A percentile compares a stretch with the other conserved stretches of the same genome.
phyloP scores from a whole-genome alignment of 2,797 vertebrate species.

The Gymnothorax javanicus region DNA sequence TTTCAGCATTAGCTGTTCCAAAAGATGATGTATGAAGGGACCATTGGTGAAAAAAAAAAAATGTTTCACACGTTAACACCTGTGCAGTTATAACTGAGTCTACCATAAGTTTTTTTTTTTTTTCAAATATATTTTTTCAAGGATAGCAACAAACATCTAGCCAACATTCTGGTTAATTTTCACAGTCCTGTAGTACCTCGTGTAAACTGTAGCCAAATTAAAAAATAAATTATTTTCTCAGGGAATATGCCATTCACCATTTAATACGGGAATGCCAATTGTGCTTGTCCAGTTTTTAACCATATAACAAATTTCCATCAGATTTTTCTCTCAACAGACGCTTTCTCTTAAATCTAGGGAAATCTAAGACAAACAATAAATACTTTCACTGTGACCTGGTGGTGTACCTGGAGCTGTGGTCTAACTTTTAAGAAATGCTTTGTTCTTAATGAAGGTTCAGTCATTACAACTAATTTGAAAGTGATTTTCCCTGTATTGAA shows the following conservation, averaged over 20 bases:
- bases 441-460: not conserved
- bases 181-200: not conserved
- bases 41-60: not conserved
- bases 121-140: not conserved
- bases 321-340: conserved; percentile 57
- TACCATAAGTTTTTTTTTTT: not conserved
- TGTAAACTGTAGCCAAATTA: not conserved
- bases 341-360: conserved; percentile 58
- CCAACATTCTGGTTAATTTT: not conserved
- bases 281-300: conserved; percentile 61
- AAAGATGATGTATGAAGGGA: not conserved
- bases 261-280: conserved; percentile 55
- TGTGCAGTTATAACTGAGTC: not conserved
- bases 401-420: not conserved
- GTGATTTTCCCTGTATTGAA: not conserved
- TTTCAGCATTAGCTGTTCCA: not conserved
- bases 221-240: conserved; percentile 43
- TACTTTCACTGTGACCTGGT: conserved; percentile 74
- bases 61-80: not conserved
- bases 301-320: conserved; percentile 58
- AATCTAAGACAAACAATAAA: conserved; percentile 72
- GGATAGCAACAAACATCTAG: not conserved
- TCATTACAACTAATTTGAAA: not conserved
- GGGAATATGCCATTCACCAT: conserved; percentile 70
- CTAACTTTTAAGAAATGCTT: not conserved